Conservation (phyloP, 2,113 vertebrate species). For the Calypte anna region DNA sequence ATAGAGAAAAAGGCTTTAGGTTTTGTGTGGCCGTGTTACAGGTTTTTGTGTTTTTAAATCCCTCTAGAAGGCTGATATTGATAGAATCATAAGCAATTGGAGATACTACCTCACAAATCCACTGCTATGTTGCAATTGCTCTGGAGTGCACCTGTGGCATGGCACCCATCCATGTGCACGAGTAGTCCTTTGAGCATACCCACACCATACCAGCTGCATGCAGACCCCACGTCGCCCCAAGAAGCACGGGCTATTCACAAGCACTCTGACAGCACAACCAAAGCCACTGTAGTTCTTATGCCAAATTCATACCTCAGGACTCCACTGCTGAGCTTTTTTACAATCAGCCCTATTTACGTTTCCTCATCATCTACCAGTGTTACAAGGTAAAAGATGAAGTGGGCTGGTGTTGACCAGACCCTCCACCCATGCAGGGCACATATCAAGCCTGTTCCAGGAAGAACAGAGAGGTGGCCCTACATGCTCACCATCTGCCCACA, state of each 20-base stretch:
- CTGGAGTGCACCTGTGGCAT: not conserved
- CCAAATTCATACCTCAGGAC: not conserved
- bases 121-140: not conserved
- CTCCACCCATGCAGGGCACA: not conserved
- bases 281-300: not conserved
- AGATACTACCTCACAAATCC: not conserved
- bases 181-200: not conserved
- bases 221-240: accelerated
- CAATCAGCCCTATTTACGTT: not conserved
- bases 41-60: not conserved
- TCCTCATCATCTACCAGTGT: not conserved
- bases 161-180: not conserved
- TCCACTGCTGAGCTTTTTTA: not conserved
- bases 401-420: not conserved
- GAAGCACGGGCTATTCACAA: not conserved
- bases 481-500: not conserved
- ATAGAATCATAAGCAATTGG: not conserved
- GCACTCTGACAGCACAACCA: not conserved
- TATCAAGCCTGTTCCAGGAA: not conserved
- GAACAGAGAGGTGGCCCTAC: not conserved
- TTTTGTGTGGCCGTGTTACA: not conserved
- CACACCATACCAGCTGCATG: not conserved
- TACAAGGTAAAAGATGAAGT: not conserved
- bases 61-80: not conserved
- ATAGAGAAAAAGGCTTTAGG: not conserved